A percentile compares a stretch with the other conserved stretches of the same genome.
These are phyloP conservation scores for Pterobdella sp. DNA, from an alignment of 2,888 invertebrate genomes.

Conservation along the genomic window DNA sequence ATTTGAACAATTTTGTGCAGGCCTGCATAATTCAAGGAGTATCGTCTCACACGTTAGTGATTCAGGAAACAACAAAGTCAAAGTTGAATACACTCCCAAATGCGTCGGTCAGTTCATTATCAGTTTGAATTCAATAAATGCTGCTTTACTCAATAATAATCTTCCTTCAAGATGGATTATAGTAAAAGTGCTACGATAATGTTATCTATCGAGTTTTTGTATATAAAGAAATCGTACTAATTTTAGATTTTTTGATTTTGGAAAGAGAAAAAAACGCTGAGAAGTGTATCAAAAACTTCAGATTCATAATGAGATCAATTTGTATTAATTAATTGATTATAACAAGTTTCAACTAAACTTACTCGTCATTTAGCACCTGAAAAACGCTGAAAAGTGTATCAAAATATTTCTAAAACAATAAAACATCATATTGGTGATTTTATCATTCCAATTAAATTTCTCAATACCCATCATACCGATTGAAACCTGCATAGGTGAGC, in stretches of 20 bases:
- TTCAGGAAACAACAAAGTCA: conserved; percentile 25
- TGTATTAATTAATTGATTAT: too few relatives aligned
- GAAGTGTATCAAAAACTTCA: neutral
- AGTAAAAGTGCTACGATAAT: too few relatives aligned
- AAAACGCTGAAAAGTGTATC: neutral
- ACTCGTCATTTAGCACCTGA: conserved; percentile 17
- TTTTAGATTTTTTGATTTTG: too few relatives aligned
- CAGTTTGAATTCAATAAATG: neutral
- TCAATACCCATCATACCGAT: neutral
- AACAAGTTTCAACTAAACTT: neutral
- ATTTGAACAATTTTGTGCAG: conserved; percentile 1
- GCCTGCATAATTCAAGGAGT: conserved; percentile 14
- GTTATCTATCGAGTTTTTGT: too few relatives aligned
- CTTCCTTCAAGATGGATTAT: too few relatives aligned
- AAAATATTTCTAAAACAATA: neutral
- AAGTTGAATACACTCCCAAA: conserved; percentile 32
- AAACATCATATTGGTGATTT: neutral
- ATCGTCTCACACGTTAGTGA: conserved; percentile 26
- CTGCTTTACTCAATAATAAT: neutral
- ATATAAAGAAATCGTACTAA: too few relatives aligned
- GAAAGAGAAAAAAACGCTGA: too few relatives aligned
- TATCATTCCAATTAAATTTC: neutral
- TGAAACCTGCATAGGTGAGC: conserved; percentile 37
- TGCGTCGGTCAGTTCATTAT: conserved; percentile 27
- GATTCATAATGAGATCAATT: too few relatives aligned